Percentiles rank a stretch among this genome's conserved stretches.
Conservation (phyloP, 2,888 invertebrate species). For the Chalcis sispes region DNA sequence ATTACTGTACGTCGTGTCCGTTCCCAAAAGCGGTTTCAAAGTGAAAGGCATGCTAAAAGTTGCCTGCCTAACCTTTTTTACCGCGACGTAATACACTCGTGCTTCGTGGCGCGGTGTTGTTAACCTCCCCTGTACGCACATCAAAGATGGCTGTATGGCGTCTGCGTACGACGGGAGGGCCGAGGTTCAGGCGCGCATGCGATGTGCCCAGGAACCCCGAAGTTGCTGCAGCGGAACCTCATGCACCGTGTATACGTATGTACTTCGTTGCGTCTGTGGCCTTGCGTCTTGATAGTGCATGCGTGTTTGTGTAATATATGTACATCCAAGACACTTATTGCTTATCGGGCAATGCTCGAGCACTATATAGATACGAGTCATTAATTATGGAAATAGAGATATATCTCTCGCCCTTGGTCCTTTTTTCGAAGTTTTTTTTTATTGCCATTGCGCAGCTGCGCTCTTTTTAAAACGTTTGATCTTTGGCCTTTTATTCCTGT, state of each 20-base stretch:
- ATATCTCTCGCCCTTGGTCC: not conserved
- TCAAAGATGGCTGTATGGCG: not conserved
- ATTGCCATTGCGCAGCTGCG: not conserved
- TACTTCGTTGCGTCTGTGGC: too few relatives aligned
- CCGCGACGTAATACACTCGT: not conserved
- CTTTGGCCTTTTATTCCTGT: too few relatives aligned
- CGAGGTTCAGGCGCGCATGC: not conserved
- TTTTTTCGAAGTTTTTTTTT: not conserved
- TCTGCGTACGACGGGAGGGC: not conserved
- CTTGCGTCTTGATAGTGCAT: too few relatives aligned
- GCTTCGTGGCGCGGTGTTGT: not conserved
- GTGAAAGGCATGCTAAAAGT: not conserved
- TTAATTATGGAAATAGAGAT: slow-evolving; percentile 14
- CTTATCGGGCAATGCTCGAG: not conserved
- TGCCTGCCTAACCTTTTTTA: not conserved
- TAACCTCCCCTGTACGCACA: too few relatives aligned
- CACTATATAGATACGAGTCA: not conserved
- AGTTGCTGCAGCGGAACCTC: not conserved
- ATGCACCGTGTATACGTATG: not conserved
- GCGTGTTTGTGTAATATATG: too few relatives aligned
- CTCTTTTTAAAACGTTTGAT: too few relatives aligned
- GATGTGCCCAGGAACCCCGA: too few relatives aligned
- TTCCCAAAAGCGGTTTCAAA: not conserved
- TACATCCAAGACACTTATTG: too few relatives aligned
- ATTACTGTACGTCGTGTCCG: not conserved